These are phyloP conservation scores for Diplazon laetatorius DNA, from an alignment of 2,888 invertebrate genomes.

Conservation along the genomic window DNA sequence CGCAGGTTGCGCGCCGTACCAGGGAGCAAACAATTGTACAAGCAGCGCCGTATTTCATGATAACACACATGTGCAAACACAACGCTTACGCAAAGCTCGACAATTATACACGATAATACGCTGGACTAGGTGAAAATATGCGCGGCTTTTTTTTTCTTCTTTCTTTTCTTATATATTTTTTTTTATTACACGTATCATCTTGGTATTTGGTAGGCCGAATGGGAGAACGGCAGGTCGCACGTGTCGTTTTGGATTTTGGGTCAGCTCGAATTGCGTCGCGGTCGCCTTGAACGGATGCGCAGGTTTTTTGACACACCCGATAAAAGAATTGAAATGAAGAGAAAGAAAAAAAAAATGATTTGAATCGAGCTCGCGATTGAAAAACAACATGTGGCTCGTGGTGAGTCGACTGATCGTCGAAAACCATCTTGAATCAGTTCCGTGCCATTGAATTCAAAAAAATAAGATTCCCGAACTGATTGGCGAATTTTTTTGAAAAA, in stretches of 20 bases:
- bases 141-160: too few relatives aligned
- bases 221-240: constrained; percentile 20
- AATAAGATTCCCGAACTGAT: too few relatives aligned
- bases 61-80: constrained; percentile 81
- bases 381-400: not conserved
- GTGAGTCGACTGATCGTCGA: not conserved
- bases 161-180: too few relatives aligned
- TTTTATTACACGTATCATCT: constrained; percentile 14
- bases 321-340: too few relatives aligned
- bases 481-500: too few relatives aligned
- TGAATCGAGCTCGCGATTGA: not conserved
- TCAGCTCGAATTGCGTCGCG: not conserved
- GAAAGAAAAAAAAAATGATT: not conserved
- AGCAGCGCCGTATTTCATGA: constrained; percentile 81
- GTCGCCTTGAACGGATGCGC: too few relatives aligned
- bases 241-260: constrained; percentile 34
- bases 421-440: not conserved
- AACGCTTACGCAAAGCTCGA: constrained; percentile 81
- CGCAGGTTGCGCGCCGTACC: constrained; percentile 63
- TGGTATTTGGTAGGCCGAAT: not conserved
- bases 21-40: constrained; percentile 82
- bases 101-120: constrained; percentile 77
- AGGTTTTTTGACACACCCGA: too few relatives aligned
- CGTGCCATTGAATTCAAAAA: too few relatives aligned
- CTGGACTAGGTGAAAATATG: constrained; percentile 68